Evolutionary conservation across 2,113 vertebrate genomes (phyloP).

Genomic region (Xiphorhynchus elegans): DNA sequence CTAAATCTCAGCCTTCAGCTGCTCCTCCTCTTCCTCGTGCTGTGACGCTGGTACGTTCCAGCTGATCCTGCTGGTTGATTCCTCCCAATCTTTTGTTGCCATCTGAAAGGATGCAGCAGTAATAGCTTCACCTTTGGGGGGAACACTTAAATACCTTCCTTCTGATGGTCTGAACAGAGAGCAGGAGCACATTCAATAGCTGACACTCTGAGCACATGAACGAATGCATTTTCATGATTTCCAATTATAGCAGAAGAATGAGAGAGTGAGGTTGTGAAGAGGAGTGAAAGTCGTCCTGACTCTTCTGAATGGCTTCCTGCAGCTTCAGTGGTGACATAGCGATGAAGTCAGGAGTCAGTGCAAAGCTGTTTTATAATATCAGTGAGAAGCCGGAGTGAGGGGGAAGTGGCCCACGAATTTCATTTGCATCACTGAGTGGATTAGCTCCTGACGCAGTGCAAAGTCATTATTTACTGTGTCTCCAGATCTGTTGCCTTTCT

Average conservation of each 20-base stretch:
- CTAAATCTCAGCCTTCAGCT: neutral
- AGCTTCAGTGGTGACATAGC: neutral
- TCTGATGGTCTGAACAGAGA: neutral
- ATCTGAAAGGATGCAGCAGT: neutral
- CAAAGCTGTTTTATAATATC: neutral
- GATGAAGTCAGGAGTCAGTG: neutral
- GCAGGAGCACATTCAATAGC: neutral
- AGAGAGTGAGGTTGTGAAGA: slow-evolving; percentile 16
- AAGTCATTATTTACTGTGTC: slow-evolving; percentile 50
- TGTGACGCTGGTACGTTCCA: neutral
- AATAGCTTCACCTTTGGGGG: slow-evolving; percentile 18
- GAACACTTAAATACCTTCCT: neutral
- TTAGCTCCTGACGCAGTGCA: slow-evolving; percentile 60
- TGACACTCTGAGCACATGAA: neutral
- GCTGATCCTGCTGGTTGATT: neutral
- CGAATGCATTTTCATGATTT: slow-evolving; percentile 43
- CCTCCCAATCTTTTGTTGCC: neutral
- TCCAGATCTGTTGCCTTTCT: neutral
- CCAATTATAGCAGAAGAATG: slow-evolving; percentile 55
- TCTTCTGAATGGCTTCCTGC: slow-evolving; percentile 2
- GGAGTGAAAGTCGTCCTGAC: slow-evolving; percentile 8
- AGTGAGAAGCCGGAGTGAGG: slow-evolving; percentile 39
- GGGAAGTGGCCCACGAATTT: slow-evolving; percentile 51
- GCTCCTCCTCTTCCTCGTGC: slow-evolving; percentile 20
- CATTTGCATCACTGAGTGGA: slow-evolving; percentile 61